phyloP scores from a whole-genome alignment of 2,113 vertebrate species.

The Calonectris borealis region DNA sequence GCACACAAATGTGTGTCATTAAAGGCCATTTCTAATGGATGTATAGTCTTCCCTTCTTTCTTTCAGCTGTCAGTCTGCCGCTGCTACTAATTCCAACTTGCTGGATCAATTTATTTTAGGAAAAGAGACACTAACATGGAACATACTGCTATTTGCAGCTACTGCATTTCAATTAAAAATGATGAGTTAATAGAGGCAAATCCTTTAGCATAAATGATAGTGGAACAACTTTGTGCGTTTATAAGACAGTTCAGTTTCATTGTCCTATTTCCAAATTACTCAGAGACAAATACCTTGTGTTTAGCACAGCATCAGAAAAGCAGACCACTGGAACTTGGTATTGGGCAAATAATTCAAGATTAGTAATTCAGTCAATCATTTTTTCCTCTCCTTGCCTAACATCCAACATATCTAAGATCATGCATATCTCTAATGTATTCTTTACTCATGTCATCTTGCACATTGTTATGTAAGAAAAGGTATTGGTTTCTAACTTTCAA shows the following conservation, averaged over 20 bases:
- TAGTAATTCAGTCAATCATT: background rate
- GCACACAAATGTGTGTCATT: background rate
- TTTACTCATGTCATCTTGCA: background rate
- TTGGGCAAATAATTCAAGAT: background rate
- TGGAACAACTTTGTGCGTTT: background rate
- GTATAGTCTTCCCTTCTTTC: background rate
- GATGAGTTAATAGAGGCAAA: background rate
- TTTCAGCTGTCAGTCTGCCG: background rate
- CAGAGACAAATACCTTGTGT: background rate
- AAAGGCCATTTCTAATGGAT: background rate
- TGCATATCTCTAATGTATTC: background rate
- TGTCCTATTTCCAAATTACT: background rate
- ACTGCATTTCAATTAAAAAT: background rate
- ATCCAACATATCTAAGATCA: background rate
- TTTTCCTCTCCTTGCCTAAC: background rate
- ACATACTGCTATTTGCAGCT: background rate
- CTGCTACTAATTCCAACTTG: background rate
- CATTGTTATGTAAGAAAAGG: background rate
- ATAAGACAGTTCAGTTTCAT: background rate
- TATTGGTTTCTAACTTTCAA: background rate
- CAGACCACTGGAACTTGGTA: background rate
- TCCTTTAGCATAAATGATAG: background rate
- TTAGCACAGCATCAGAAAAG: background rate
- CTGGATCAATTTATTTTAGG: background rate
- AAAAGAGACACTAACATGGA: background rate